Conservation (phyloP, 64 coral and sea anemone species). For the Montipora efflorescens region DNA sequence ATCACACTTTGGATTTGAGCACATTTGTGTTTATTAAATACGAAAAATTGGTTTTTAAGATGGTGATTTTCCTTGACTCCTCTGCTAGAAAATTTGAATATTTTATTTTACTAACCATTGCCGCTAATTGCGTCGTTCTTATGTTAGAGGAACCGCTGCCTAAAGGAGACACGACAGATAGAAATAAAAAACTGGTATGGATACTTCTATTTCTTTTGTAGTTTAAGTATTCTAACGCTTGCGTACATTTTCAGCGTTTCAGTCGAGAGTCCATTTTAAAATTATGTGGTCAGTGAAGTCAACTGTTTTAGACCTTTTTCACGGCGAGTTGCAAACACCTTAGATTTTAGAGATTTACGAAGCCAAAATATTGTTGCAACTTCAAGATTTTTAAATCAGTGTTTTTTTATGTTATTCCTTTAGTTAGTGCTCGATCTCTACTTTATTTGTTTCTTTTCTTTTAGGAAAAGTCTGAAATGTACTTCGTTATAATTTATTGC, state of each 20-base stretch:
- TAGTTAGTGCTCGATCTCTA: not conserved
- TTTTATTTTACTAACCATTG: conserved; percentile 97
- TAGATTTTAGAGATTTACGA: not conserved
- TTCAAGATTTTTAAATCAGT: not conserved
- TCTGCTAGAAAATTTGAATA: conserved; percentile 90
- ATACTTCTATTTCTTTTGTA: not conserved
- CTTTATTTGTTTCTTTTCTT: conserved; percentile 28
- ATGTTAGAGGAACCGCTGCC: conserved; percentile 90
- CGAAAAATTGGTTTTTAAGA: conserved; percentile 55
- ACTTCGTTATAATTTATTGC: conserved; percentile 94
- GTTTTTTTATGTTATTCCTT: not conserved
- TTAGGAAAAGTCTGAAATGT: conserved; percentile 87
- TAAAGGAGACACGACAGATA: conserved; percentile 85
- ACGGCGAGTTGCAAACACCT: no score
- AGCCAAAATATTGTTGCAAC: not conserved
- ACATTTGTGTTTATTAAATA: conserved; percentile 27
- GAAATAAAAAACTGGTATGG: conserved; percentile 92
- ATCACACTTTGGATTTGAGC: conserved; percentile 29
- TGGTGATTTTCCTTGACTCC: conserved; percentile 82
- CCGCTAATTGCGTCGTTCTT: conserved; percentile 95
- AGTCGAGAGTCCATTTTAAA: not conserved
- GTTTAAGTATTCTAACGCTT: not conserved
- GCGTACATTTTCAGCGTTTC: not conserved
- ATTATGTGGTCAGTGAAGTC: no score
- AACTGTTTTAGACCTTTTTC: no score